phyloP scores from a whole-genome alignment of 2,113 vertebrate genomes.

The Nasalis larvatus region DNA sequence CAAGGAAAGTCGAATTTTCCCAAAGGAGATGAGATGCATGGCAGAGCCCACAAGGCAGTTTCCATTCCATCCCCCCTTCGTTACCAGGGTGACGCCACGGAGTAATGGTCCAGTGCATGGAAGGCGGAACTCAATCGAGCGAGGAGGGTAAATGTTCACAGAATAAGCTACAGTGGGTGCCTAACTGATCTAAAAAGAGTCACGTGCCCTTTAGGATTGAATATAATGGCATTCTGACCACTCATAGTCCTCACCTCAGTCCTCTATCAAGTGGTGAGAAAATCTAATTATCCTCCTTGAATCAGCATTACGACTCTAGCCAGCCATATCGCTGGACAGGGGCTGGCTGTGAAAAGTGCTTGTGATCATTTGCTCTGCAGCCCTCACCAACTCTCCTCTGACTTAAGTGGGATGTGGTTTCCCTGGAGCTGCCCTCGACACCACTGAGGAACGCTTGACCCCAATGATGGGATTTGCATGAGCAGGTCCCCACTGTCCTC shows the following conservation, averaged over 20 bases:
- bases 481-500: background rate
- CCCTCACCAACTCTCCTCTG: background rate
- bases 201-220: background rate
- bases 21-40: background rate
- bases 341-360: background rate
- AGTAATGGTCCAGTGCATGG: background rate
- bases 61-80: background rate
- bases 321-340: background rate
- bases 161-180: background rate
- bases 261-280: rapidly evolving
- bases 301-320: background rate
- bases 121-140: background rate
- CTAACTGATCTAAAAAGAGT: background rate
- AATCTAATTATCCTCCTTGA: background rate
- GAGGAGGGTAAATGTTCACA: background rate
- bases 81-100: background rate
- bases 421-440: background rate
- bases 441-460: background rate
- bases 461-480: too few relatives aligned
- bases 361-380: background rate
- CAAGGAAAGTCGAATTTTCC: background rate
- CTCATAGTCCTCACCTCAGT: background rate
- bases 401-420: background rate
- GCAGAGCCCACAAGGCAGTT: too few relatives aligned
- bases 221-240: background rate